Evolutionary conservation across 1,140 invertebrate species (phyloP), one percentile per base, ranked within the genome.

Genomic region (Pemphigus obesinymphae): DNA sequence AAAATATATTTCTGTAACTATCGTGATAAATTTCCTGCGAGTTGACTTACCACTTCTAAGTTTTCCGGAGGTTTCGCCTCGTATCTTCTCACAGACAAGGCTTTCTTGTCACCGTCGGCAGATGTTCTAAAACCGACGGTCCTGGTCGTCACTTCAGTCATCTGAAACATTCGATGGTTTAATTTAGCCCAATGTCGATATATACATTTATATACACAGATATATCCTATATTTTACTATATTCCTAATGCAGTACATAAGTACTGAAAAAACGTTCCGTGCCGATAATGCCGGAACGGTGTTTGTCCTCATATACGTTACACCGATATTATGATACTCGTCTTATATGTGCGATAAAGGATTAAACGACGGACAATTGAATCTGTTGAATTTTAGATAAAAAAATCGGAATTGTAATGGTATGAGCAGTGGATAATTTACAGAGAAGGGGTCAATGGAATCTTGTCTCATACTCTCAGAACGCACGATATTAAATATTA

Each of bases 41-140:
- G 53, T n/a, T n/a, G 8, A 81, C 83, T 40, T 82, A 84, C 84
- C 53, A 83, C 23, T 78, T 84, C 61, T 13, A 76, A 72, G 43
- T 84, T 84, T 43, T 63, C 78, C n/a, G 84, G 84, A 20, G 84
- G 73, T 40, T 82, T 75, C 2, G 84, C 84, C 63, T 84, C 84
- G 55, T 82, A 84, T 40, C 61, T 78, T 43, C 81, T 81, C 7
- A 83, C 82, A 10, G 84, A 84, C 40, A 84, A 70, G 37, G 83
- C 83, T 70, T 82, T 72, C 31, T 53, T 82, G 68, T 73, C 82
- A 8, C 55, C 55, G 40, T 80, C 55, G 76, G 53, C 76, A 80
- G 76, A 80, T 80, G 76, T 80, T 80, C 76, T 17, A 3, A 61
- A 80, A 63, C 40, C 50, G 34, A 58, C 48, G 20, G 76, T 72